phyloP scores from a whole-genome alignment of 2,797 vertebrate genomes.

The Meda fulgida region DNA sequence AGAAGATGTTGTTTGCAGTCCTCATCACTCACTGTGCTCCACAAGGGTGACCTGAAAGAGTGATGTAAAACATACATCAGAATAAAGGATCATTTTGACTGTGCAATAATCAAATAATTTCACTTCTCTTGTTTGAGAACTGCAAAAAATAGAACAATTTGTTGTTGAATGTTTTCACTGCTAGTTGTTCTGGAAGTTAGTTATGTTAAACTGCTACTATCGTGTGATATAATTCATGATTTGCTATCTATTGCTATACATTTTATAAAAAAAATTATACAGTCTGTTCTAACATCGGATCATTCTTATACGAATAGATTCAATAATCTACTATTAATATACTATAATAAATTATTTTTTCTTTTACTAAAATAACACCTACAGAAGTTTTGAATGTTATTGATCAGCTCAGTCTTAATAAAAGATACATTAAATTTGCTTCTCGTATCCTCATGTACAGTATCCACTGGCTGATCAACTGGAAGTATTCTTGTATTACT shows the following conservation, averaged over 20 bases:
- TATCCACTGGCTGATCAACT: neutral
- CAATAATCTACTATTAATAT: no score
- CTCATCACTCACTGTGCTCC: constrained; percentile 66
- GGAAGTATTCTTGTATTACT: neutral
- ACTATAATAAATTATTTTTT: neutral
- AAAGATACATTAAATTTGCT: neutral
- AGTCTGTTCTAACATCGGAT: neutral
- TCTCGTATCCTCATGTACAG: neutral
- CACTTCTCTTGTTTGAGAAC: neutral
- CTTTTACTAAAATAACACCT: neutral
- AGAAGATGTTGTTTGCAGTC: constrained; percentile 58
- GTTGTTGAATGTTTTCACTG: neutral
- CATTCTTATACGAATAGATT: neutral
- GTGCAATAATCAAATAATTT: neutral
- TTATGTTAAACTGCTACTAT: neutral
- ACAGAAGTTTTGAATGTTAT: neutral
- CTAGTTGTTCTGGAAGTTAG: neutral
- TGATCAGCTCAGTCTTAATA: neutral
- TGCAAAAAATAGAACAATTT: neutral
- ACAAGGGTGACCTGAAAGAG: constrained; percentile 68
- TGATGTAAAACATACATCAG: neutral
- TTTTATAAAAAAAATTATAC: neutral
- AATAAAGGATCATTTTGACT: neutral
- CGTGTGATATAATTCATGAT: neutral
- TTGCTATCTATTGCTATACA: neutral